Percentiles rank a stretch among this genome's conserved stretches.
Evolutionary conservation across 2,888 invertebrate species (phyloP).

Genomic region (Meghimatium bilineatum): DNA sequence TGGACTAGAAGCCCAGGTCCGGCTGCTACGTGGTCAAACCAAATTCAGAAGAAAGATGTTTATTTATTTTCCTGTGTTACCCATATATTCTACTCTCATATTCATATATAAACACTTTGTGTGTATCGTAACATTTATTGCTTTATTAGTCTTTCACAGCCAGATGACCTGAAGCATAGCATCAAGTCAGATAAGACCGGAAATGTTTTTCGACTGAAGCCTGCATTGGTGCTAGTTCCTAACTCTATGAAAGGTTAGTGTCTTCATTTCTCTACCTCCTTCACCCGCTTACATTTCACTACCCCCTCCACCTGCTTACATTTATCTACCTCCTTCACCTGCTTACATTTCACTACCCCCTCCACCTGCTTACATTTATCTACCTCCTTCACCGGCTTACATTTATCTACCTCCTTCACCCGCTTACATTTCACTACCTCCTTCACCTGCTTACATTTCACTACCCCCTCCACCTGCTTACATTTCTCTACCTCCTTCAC

Average conservation of each 20-base stretch:
- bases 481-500: not conserved
- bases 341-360: not conserved
- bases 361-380: too few species aligned
- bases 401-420: not conserved
- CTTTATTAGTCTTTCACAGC: not conserved
- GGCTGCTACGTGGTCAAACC: too few species aligned
- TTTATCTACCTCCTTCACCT: not conserved
- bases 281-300: not conserved
- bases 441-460: not conserved
- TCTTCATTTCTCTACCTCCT: not conserved
- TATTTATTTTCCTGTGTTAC: too few species aligned
- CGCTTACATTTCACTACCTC: not conserved
- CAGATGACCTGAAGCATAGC: not conserved
- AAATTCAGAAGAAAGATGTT: too few species aligned
- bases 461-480: too few species aligned
- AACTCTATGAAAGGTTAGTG: conserved; percentile 11
- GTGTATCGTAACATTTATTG: too few species aligned
- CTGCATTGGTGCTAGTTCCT: conserved; percentile 8
- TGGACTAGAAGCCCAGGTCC: too few species aligned
- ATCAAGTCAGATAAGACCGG: too few species aligned
- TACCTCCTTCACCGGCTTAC: not conserved
- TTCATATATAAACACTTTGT: too few species aligned
- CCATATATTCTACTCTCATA: not conserved
- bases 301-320: too few species aligned
- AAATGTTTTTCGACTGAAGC: conserved; percentile 6